Evolutionary conservation across 2,888 invertebrate genomes (phyloP).

Genomic region (Stenodema calcarata): DNA sequence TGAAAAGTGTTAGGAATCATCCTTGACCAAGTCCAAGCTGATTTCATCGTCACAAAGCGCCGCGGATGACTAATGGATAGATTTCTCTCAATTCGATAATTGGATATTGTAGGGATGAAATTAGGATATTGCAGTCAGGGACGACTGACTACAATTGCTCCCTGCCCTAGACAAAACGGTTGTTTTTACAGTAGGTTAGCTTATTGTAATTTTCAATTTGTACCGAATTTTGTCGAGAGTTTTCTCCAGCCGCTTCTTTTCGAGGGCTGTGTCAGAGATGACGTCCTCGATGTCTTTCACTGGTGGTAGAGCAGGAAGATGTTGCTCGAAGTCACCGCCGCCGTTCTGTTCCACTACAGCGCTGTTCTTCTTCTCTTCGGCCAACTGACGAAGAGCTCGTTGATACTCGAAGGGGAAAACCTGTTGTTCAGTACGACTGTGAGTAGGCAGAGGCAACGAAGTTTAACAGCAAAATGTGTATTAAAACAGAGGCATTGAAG

Average conservation of each 20-base stretch:
- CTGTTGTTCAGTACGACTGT: conserved; percentile 59
- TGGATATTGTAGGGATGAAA: too few species aligned
- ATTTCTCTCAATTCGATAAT: too few species aligned
- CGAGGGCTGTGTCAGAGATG: conserved; percentile 76
- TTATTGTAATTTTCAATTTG: too few species aligned
- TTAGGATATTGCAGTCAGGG: too few species aligned
- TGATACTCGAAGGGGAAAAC: conserved; percentile 98
- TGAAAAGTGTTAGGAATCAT: too few species aligned
- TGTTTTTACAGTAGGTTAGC: too few species aligned
- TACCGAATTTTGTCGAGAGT: conserved; percentile 79
- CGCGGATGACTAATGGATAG: too few species aligned
- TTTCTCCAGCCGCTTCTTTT: conserved; percentile 82
- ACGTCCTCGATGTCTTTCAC: conserved; percentile 86
- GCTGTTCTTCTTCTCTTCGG: conserved; percentile 61
- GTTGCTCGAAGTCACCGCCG: conserved; percentile 46
- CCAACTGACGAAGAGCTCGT: conserved; percentile 78
- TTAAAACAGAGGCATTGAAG: background rate
- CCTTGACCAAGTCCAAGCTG: too few species aligned
- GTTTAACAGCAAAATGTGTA: background rate
- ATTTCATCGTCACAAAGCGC: too few species aligned
- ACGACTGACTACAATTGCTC: too few species aligned
- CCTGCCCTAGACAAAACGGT: too few species aligned
- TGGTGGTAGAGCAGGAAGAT: conserved; percentile 30
- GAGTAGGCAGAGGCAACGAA: background rate
- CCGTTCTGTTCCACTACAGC: conserved; percentile 54